Evolutionary conservation across 2,113 vertebrate genomes (phyloP).

Genomic region (Ploceus nigricollis): DNA sequence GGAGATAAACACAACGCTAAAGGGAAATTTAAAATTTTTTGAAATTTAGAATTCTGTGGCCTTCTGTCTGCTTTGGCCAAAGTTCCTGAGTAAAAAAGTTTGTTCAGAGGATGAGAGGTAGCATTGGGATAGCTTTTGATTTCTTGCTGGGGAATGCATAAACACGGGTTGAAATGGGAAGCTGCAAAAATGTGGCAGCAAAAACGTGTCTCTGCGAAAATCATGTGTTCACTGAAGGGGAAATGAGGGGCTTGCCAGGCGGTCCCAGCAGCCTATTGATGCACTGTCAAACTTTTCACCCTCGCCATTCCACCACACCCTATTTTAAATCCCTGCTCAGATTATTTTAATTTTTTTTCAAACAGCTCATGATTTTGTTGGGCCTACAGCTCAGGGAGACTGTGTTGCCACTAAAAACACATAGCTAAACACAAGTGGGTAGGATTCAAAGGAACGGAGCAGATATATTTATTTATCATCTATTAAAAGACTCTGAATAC

Average conservation of each 20-base stretch:
- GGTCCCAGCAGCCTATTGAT: not conserved
- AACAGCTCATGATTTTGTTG: slow-evolving; percentile 8
- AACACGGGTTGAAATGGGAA: not conserved
- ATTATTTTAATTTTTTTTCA: slow-evolving; percentile 41
- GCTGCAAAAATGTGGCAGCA: not conserved
- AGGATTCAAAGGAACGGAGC: slow-evolving; percentile 28
- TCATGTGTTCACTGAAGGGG: not conserved
- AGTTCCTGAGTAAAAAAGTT: not conserved
- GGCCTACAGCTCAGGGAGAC: not conserved
- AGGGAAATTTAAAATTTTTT: not conserved
- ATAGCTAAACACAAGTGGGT: slow-evolving; percentile 11
- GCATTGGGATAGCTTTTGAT: not conserved
- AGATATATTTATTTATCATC: slow-evolving; percentile 64
- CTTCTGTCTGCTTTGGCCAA: not conserved
- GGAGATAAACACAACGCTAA: not conserved
- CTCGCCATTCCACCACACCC: not conserved
- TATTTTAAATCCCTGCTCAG: slow-evolving; percentile 5
- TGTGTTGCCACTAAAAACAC: slow-evolving; percentile 62
- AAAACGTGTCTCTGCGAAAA: not conserved
- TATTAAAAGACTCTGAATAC: slow-evolving; percentile 61
- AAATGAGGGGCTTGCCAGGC: not conserved
- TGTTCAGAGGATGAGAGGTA: not conserved
- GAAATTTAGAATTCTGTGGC: not conserved
- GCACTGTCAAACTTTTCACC: slow-evolving; percentile 40
- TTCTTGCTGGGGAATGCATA: not conserved